Base-by-base conservation (phyloP, 2,113 vertebrate species). In the Gadus macrocephalus region DNA sequence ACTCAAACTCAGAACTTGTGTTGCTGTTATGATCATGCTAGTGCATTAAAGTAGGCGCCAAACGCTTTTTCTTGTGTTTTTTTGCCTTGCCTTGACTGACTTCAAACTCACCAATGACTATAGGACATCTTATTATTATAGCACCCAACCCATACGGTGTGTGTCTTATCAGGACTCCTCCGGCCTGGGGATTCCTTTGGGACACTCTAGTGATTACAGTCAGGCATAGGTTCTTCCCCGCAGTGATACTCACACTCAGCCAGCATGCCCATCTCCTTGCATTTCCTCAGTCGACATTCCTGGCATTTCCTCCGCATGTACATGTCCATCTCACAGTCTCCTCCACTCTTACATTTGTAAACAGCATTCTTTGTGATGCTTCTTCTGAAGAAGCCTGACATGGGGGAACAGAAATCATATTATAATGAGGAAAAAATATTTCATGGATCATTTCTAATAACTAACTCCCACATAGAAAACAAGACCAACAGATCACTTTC, bases 321-420 rank as follows among this genome's bases (percentile, higher is more conserved):
- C 97, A 99, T 98, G 81, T 99, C 97, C 97, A 99, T 99, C 90
- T 98, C 97, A 3, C 97, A 99, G 91, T 93, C 96, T 66, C 97
- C 96, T 17, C 95, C 97, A 0, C 92, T 99, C 89, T 99, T 99
- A 85, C 97, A 99, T 81, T 96, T 98, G 90, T 99, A 99, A 65
- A 96, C 93, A 0, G 97, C 97, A 0, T 98, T 98, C 90, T 99
- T 99, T n/a, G 97, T 99, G 71, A 99, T 97, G 80, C 97, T 99
- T 80, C 97, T 93, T 83, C 97, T 92, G 91, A 99, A 99, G 89
- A 99, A 99, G 62, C 97, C 97, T 99, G 81, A 6, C 56, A 7
- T 15, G 38, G 42, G 3, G 31, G 62, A 3, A 64, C 61, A 72
- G 77, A 1, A 19, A n/a, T 58, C 14, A 4, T 58, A 58, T n/a